Percentiles rank a stretch among this genome's conserved stretches.
Conservation (phyloP, 2,797 vertebrate species). For the Propithecus deckenii region DNA sequence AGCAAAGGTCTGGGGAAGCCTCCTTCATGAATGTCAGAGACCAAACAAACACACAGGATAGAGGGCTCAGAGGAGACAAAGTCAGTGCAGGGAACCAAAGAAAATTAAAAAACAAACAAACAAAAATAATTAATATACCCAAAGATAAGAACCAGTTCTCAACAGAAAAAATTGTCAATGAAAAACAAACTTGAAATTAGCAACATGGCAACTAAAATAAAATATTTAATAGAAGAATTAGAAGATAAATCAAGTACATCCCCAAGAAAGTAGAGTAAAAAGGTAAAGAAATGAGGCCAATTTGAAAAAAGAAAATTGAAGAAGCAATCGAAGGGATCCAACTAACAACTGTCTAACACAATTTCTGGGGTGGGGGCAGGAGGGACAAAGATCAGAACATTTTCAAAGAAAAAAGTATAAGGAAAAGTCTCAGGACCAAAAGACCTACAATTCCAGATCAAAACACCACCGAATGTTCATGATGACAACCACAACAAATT, state of each 20-base stretch:
- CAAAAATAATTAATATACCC: background rate
- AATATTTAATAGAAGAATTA: background rate
- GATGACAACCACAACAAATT: background rate
- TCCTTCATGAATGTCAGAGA: background rate
- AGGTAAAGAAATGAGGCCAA: background rate
- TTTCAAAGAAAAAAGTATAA: background rate
- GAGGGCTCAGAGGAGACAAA: background rate
- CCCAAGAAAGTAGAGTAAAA: background rate
- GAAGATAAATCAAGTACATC: background rate
- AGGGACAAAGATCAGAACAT: background rate
- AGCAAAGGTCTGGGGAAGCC: background rate
- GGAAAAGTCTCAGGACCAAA: background rate
- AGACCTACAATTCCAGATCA: background rate
- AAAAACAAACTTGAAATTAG: background rate
- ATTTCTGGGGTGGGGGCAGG: background rate
- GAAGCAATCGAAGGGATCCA: background rate
- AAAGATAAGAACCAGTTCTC: background rate
- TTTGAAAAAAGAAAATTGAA: background rate
- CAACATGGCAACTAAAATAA: background rate
- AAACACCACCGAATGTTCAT: background rate
- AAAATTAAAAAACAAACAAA: background rate
- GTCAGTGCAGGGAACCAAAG: background rate
- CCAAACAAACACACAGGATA: background rate
- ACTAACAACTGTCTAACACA: background rate
- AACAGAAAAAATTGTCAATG: background rate